Evolutionary conservation across 2,888 invertebrate genomes (phyloP).

Genomic region (Melipona bicolor): DNA sequence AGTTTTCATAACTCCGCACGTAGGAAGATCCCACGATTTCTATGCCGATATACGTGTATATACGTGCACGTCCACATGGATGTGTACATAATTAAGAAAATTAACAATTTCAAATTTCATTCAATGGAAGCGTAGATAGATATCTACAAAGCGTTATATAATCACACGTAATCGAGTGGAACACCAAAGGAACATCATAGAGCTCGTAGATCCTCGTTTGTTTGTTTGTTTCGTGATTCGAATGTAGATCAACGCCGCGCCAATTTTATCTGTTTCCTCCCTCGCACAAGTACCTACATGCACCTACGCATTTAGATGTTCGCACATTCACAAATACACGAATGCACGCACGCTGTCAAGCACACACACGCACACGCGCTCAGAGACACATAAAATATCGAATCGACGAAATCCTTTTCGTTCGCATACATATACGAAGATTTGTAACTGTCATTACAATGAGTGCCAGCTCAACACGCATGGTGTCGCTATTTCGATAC

Average conservation of each 20-base stretch:
- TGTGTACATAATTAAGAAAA: background rate
- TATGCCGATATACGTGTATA: no score
- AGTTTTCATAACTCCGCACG: background rate
- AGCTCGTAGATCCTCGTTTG: background rate
- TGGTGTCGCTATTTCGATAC: background rate
- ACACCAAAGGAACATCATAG: background rate
- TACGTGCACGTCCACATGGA: background rate
- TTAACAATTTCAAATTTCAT: background rate
- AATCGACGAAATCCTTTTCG: background rate
- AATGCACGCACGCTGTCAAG: background rate
- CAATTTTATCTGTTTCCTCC: background rate
- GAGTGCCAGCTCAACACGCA: background rate
- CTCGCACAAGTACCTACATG: background rate
- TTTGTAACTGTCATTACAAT: background rate
- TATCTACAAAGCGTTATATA: conserved; percentile 29
- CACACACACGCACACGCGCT: background rate
- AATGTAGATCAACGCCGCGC: background rate
- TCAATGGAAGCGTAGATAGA: background rate
- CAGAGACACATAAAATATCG: background rate
- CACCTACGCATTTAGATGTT: background rate
- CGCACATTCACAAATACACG: background rate
- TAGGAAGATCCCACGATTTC: background rate
- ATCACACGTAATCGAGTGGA: background rate
- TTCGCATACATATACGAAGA: background rate
- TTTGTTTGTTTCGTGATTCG: background rate